Base-by-base conservation (phyloP, 2,113 vertebrate genomes). In the Scolopax mira region DNA sequence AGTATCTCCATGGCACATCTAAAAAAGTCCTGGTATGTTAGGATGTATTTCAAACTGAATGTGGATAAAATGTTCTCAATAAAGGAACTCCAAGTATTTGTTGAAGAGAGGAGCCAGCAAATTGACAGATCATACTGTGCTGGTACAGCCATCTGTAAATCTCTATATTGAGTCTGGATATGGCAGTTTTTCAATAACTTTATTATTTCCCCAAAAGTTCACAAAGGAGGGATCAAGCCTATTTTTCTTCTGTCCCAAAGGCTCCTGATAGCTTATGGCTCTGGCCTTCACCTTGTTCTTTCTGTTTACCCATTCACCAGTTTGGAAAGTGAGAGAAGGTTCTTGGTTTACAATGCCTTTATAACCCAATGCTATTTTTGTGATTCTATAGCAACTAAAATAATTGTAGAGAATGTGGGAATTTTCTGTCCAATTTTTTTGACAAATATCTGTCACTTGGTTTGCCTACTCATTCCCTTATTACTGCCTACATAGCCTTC, bases 401-500 rank as follows among this genome's bases (percentile, higher is more conserved):
- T 80, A 42, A 61, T 61, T 75, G 61, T 69, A 71, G 80, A 84
- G 42, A 28, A 60, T 85, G 93, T 84, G 24, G 80, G 33, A 94
- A 93, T 89, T 54, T 92, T 93, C 54, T 90, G 83, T 80, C 88
- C 14, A 2, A 55, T 80, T 90, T 90, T 96, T 88, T 92, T 94
- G 30, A 93, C 69, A 81, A 92, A 61, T 93, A 94, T 70, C 86
- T 95, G 95, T 94, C 94, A 86, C 57, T 94, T 81, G 80, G 46
- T 96, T 95, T 94, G 93, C 89, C 93, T 92, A 81, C 91, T 92
- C 54, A n/a, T 92, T 96, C 69, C 24, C 65, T 90, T 48, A 24
- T 65, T 89, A 48, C 89, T 92, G 80, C 86, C 90, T 78, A 92
- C 69, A 1, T 67, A 95, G 86, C 65, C 61, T 90, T 90, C 57